Evolutionary conservation across 2,888 invertebrate species (phyloP), one percentile per base, ranked within the genome.

Genomic region (Tipula helvola): DNA sequence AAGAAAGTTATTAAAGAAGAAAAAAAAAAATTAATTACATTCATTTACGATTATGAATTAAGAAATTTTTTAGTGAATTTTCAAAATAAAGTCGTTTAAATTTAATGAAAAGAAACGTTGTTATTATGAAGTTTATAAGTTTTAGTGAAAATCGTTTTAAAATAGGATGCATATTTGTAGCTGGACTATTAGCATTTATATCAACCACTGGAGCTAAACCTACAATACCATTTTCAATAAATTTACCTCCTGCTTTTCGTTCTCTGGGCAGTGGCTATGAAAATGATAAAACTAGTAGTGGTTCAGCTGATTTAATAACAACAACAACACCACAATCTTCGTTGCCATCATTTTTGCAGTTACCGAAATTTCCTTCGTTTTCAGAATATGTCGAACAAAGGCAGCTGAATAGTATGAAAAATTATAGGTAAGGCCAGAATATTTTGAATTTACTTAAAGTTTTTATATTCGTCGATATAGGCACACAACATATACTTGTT

Each of bases 301-400:
- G 28, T 71, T 2, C 71, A 5, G 3, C 84, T 12, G 84, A 84
- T n/a, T 36, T 36, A 8, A 16, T 36, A 16, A 84, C n/a, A 8
- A 39, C 83, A 4, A 83, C 83, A 28, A 83, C 83, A 36, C 2
- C 28, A 2, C 12, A 13, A 36, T 36, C 83, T 13, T 36, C 42
- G 87, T 88, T 91, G 88, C 89, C 91, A 3, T 90, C 91, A 71
- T 90, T 90, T 42, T 90, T 86, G 18, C 85, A 87, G 10, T 28
- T 91, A 87, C 90, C 91, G 86, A 90, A 91, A 28, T 90, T 92
- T 42, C 89, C 90, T 41, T 90, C 91, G 13, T 90, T 91, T 85
- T 90, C 91, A n/a, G 91, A 91, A 88, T 90, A 91, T 86, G 90
- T 91, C 87, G 91, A 91, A 87, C 90, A 90, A 88, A 89, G 91